Percentiles rank a stretch among this genome's conserved stretches.
Evolutionary conservation across 2,888 invertebrate species (phyloP).

Genomic region (Chorisops tibialis): DNA sequence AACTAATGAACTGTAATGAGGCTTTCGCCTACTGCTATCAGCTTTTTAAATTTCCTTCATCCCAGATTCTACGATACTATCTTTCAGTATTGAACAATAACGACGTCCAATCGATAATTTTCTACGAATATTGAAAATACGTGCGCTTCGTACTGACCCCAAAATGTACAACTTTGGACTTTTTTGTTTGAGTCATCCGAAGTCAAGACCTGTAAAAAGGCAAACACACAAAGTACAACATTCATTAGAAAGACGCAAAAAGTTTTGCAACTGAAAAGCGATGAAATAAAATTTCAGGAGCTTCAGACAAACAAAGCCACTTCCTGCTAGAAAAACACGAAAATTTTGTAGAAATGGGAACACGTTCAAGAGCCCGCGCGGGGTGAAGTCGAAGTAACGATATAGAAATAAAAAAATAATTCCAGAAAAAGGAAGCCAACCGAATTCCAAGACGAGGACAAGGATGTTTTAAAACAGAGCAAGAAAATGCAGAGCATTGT

Average conservation of each 20-base stretch:
- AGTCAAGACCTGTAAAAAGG: not conserved
- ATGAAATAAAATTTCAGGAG: slow-evolving; percentile 13
- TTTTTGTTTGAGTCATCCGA: not conserved
- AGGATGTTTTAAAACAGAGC: not conserved
- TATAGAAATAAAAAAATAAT: not conserved
- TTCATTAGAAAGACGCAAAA: slow-evolving; percentile 13
- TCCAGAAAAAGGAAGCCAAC: not conserved
- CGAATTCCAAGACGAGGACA: not conserved
- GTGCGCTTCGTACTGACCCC: no score
- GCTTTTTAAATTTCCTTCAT: no score
- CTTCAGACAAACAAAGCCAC: not conserved
- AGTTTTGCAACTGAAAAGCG: not conserved
- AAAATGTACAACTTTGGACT: no score
- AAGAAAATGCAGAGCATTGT: no score
- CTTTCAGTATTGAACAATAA: no score
- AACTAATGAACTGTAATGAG: no score
- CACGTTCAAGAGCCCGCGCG: not conserved
- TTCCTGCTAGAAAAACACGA: not conserved
- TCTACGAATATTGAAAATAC: no score
- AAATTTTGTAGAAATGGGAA: not conserved
- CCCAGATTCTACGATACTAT: no score
- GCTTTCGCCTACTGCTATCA: no score
- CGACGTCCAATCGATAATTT: no score
- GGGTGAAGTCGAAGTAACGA: not conserved
- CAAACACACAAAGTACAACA: slow-evolving; percentile 3